Evolutionary conservation across 2,888 invertebrate species (phyloP), one percentile per base, ranked within the genome.

Genomic region (Lepas anatifera): DNA sequence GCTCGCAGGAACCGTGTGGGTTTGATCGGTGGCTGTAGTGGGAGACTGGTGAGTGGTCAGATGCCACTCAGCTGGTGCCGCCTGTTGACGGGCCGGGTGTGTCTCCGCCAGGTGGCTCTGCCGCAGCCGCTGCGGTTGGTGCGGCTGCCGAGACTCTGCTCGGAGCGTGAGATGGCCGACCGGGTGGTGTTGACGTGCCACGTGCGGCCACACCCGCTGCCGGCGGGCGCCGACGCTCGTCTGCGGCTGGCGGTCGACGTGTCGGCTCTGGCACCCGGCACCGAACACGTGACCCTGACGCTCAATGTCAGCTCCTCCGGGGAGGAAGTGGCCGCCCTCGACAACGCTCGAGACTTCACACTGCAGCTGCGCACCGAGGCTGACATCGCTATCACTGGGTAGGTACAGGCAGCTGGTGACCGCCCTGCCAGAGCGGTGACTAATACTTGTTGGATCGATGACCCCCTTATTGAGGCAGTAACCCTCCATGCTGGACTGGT

Each of bases 291-390:
- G 13, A 37, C 66, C 25, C 6, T 66, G 6, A 10, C 6, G 11
- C 27, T 66, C n/a, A 66, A 66, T 18, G 66, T 39, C 39, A 66
- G 13, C 25, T 66, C 66, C 25, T 37, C 66, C 25, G 66, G 66
- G 11, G 66, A 66, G 66, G 66, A 66, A 39, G 27, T 41, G 39
- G 39, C 37, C 4, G 25, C 66, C 13, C 39, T 4, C n/a, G 66
- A 66, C 25, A 66, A 66, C 41, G 25, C 27, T 8, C 13, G 2
- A 25, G 27, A 66, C 39, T 66, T 39, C 66, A 39, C 39, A 13
- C 39, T 66, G 39, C 3, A 6, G 4, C 66, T 66, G 39, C n/a
- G 27, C 11, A 66, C 66, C 3, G 66, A 66, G 66, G 66, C 66
- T 3, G 66, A 66, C 16, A 66, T 66, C 27, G 66, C 66, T 25